Percentiles rank a stretch among this genome's conserved stretches.
phyloP scores from a whole-genome alignment of 2,888 invertebrate genomes.

The Hesperia comma region DNA sequence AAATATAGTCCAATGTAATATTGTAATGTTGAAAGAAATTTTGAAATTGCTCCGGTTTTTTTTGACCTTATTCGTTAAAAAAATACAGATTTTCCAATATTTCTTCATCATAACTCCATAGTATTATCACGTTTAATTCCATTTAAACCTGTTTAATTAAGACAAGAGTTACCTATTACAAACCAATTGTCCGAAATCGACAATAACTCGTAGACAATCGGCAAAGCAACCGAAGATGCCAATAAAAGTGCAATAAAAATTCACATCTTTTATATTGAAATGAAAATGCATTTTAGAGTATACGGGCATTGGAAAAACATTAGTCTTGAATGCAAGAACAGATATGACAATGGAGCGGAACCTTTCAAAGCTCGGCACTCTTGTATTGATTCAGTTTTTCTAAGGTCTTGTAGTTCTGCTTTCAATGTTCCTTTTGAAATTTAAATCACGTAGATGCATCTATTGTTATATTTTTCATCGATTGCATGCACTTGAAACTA shows the following conservation, averaged over 20 bases:
- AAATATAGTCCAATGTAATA: too few species aligned
- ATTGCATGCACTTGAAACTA: background rate
- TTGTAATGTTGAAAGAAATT: too few species aligned
- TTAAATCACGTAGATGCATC: slow-evolving; percentile 17
- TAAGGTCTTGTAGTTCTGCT: slow-evolving; percentile 30
- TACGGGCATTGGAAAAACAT: slow-evolving; percentile 75
- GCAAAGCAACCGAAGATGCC: slow-evolving; percentile 33
- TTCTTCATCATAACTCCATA: too few species aligned
- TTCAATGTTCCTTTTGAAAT: slow-evolving; percentile 25
- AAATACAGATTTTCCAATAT: too few species aligned
- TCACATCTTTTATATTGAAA: slow-evolving; percentile 51
- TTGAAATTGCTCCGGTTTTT: too few species aligned
- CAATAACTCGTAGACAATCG: slow-evolving; percentile 25
- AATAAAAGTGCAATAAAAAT: slow-evolving; percentile 52
- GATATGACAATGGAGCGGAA: slow-evolving; percentile 55
- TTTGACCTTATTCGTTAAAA: too few species aligned
- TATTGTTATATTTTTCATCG: slow-evolving; percentile 16
- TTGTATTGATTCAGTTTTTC: slow-evolving; percentile 44
- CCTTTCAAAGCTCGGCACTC: slow-evolving; percentile 47
- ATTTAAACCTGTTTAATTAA: too few species aligned
- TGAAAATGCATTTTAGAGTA: slow-evolving; percentile 67
- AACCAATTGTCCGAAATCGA: background rate
- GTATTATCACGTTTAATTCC: too few species aligned
- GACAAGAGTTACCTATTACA: background rate
- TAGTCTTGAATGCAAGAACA: slow-evolving; percentile 65